A percentile compares a stretch with the other conserved stretches of the same genome.
These are phyloP conservation scores for Tragelaphus buxtoni DNA, from an alignment of 2,113 vertebrate species.

Conservation along the genomic window DNA sequence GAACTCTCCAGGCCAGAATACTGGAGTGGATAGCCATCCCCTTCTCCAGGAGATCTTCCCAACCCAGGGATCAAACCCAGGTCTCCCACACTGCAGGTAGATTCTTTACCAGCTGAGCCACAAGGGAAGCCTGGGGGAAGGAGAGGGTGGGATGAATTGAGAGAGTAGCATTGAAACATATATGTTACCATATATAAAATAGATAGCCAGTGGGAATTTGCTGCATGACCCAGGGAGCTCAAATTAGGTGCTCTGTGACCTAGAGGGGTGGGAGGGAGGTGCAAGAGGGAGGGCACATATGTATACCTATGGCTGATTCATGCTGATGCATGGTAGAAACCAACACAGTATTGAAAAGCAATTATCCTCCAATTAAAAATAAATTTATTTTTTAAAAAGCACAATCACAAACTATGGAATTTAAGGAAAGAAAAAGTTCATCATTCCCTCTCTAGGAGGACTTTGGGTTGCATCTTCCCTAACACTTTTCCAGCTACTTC, in stretches of 20 bases:
- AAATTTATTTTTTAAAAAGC: not conserved
- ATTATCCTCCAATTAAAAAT: not conserved
- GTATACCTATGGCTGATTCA: not conserved
- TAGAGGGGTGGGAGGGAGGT: not conserved
- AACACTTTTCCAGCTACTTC: not conserved
- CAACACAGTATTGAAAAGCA: not conserved
- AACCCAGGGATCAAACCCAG: not conserved
- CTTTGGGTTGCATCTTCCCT: not conserved
- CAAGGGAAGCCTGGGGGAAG: not conserved
- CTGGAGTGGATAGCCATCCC: not conserved
- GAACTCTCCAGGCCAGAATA: not conserved
- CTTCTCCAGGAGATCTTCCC: not conserved
- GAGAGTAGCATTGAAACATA: not conserved
- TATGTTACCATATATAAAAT: not conserved
- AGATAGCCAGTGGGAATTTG: not conserved
- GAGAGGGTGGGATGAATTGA: not conserved
- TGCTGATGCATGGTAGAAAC: not conserved
- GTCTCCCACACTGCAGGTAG: not conserved
- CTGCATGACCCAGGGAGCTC: rapidly evolving
- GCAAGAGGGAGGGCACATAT: not conserved
- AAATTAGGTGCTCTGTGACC: not conserved
- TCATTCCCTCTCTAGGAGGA: not conserved
- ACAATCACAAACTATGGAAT: not conserved
- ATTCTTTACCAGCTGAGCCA: not conserved
- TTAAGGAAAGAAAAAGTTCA: not conserved